phyloP scores from a whole-genome alignment of 2,797 vertebrate genomes.

The Saxicola maurus region DNA sequence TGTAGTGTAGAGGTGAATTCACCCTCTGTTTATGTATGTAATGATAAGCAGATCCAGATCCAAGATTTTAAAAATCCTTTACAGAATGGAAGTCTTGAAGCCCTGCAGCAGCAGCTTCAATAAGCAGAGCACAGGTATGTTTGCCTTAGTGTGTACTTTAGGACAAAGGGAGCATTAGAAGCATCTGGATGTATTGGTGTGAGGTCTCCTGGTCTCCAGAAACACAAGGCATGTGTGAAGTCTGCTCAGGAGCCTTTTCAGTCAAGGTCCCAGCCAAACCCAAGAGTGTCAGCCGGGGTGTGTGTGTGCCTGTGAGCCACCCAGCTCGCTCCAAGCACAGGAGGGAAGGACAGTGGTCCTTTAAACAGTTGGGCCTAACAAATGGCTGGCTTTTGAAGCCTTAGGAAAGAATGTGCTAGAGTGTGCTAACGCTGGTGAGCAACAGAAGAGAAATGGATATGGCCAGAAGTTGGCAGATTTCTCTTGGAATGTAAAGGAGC shows the following conservation, averaged over 20 bases:
- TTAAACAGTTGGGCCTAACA: slow-evolving; percentile 22
- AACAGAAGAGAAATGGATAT: slow-evolving; percentile 18
- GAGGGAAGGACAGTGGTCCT: not conserved
- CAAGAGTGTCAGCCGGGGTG: not conserved
- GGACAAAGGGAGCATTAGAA: not conserved
- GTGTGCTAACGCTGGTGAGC: slow-evolving; percentile 23
- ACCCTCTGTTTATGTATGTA: not conserved
- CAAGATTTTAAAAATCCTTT: not conserved
- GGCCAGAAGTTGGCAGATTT: slow-evolving; percentile 19
- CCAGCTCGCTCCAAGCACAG: not conserved
- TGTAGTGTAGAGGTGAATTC: not conserved
- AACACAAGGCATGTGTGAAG: not conserved
- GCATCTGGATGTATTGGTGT: not conserved
- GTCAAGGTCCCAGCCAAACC: not conserved
- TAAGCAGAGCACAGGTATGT: not conserved
- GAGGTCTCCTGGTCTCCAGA: not conserved
- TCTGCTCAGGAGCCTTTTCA: not conserved
- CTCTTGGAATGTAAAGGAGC: slow-evolving; percentile 22
- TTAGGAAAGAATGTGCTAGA: slow-evolving; percentile 37
- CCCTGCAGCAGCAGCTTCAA: not conserved
- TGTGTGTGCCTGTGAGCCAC: not conserved
- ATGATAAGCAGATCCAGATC: not conserved
- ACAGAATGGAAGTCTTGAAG: not conserved
- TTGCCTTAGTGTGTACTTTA: not conserved
- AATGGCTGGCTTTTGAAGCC: slow-evolving; percentile 14